Evolutionary conservation across 2,797 vertebrate genomes (phyloP).

Genomic region (Gymnodraco acuticeps): DNA sequence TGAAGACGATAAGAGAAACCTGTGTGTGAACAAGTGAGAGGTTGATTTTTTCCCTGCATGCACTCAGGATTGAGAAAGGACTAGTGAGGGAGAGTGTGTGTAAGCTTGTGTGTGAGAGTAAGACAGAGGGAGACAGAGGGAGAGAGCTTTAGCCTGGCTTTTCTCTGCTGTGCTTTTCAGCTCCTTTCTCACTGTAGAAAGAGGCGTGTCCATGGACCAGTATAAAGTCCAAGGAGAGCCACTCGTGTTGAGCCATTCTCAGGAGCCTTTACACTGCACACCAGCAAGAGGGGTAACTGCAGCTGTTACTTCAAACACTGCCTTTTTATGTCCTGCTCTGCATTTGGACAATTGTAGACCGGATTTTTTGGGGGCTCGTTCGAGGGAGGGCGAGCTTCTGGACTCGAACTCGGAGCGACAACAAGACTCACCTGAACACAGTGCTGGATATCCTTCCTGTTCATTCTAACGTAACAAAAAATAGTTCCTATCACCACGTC

Average conservation of each 20-base stretch:
- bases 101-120: constrained; percentile 58
- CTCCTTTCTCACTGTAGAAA: constrained; percentile 77
- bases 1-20: constrained; percentile 1
- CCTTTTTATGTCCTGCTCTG: constrained; percentile 59
- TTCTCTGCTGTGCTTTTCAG: constrained; percentile 79
- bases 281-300: constrained; percentile 64
- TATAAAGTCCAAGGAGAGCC: constrained; percentile 85
- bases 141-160: constrained; percentile 76
- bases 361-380: constrained; percentile 49
- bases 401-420: constrained; percentile 49
- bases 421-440: constrained; percentile 60
- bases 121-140: constrained; percentile 60
- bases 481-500: constrained; percentile 55
- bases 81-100: constrained; percentile 59
- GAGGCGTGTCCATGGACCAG: constrained; percentile 83
- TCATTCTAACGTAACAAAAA: constrained; percentile 55
- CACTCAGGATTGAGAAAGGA: constrained; percentile 64
- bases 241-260: constrained; percentile 78
- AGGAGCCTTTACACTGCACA: constrained; percentile 70
- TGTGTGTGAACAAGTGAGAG: constrained; percentile 46
- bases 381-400: constrained; percentile 33
- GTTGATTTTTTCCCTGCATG: constrained; percentile 48
- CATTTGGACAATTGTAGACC: constrained; percentile 70
- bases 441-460: constrained; percentile 58
- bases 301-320: constrained; percentile 57